phyloP scores from a whole-genome alignment of 2,113 vertebrate genomes.

The Crotalus tigris region DNA sequence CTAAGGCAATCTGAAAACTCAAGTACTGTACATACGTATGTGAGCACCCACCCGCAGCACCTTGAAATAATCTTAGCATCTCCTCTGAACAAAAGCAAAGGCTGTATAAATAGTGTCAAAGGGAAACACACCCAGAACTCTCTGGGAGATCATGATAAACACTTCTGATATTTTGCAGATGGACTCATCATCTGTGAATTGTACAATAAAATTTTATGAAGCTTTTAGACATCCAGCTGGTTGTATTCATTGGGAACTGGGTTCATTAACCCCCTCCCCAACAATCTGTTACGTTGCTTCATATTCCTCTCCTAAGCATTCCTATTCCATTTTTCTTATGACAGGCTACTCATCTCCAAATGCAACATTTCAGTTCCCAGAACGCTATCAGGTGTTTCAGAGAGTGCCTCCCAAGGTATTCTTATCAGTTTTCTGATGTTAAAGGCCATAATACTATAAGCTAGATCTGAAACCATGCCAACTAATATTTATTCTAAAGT shows the following conservation, averaged over 20 bases:
- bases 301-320: background rate
- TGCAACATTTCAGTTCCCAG: background rate
- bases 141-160: slow-evolving; percentile 68
- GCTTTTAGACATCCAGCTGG: slow-evolving; percentile 80
- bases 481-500: background rate
- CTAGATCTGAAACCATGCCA: background rate
- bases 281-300: background rate
- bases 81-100: slow-evolving; percentile 64
- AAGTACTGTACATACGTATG: background rate
- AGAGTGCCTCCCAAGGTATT: background rate
- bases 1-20: background rate
- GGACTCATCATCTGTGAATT: slow-evolving; percentile 81
- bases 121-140: slow-evolving; percentile 61
- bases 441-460: background rate
- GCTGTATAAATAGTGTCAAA: slow-evolving; percentile 64
- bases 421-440: background rate
- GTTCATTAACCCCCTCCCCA: slow-evolving; percentile 40
- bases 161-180: slow-evolving; percentile 77
- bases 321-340: background rate
- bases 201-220: slow-evolving; percentile 87
- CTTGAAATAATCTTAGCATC: slow-evolving; percentile 67
- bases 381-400: background rate
- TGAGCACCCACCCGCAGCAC: slow-evolving; percentile 31
- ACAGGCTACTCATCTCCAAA: background rate
- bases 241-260: slow-evolving; percentile 71